A percentile compares a stretch with the other conserved stretches of the same genome.
Evolutionary conservation across 2,797 vertebrate species (phyloP).

Genomic region (Menidia menidia): DNA sequence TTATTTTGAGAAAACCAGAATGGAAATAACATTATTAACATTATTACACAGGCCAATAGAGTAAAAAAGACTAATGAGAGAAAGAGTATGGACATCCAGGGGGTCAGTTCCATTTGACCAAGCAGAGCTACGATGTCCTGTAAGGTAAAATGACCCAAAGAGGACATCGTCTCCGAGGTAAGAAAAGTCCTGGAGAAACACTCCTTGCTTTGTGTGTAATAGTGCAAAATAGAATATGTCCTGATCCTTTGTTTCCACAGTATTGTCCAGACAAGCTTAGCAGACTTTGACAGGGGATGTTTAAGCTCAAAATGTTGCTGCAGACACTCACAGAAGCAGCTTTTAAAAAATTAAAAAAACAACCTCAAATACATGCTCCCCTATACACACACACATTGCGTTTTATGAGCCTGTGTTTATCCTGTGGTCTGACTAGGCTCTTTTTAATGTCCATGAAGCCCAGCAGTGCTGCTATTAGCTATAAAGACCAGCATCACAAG

Average conservation of each 20-base stretch:
- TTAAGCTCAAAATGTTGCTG: not conserved
- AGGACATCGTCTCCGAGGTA: no score
- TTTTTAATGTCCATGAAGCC: conserved; percentile 81
- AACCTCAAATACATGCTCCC: conserved; percentile 35
- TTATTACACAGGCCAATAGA: no score
- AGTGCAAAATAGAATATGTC: no score
- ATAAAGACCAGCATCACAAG: conserved; percentile 73
- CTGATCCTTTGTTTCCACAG: not conserved
- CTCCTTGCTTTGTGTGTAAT: no score
- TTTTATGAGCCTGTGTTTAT: conserved; percentile 79
- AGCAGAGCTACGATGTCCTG: no score
- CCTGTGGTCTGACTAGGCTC: conserved; percentile 74
- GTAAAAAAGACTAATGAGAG: no score
- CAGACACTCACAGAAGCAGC: conserved; percentile 45
- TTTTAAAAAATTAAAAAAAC: not conserved
- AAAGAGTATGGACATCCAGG: no score
- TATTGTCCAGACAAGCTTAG: not conserved
- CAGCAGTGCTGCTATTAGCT: conserved; percentile 73
- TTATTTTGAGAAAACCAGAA: no score
- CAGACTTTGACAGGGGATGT: conserved; percentile 5
- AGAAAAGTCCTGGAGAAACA: no score
- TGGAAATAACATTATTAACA: no score
- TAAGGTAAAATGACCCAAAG: no score
- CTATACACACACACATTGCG: conserved; percentile 49
- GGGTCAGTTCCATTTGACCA: no score